Base-by-base conservation (phyloP, 1,140 invertebrate species). In the Zophobas morio region DNA sequence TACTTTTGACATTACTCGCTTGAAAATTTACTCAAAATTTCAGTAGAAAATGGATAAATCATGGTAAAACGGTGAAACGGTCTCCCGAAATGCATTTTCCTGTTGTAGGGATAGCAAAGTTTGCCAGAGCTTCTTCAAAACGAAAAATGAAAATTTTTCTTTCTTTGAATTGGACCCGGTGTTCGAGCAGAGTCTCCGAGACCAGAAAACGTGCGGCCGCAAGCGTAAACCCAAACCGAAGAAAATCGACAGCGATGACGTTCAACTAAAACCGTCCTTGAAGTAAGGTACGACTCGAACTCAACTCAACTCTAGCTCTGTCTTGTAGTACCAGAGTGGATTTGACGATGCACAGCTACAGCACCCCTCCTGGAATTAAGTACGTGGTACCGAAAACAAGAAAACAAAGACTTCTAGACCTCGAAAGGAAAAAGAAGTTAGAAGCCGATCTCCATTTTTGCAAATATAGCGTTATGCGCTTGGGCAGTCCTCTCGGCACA, bases 251-350 rank as follows among this genome's bases (percentile, higher is more conserved):
- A 39, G 78, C 32, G 53, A 74, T 33, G 80, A 80, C 57, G 35
- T 78, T 1, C 72, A 76, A 66, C 77, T 83, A 47, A 53, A 78
- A 46, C 82, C 79, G 4, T 77, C 82, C 5, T 42, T 81, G 5
- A 79, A 75, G 82, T 83, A 78, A 81, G 56, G 53, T 20, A 8
- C 54, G 37, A 35, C n/a, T 0, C 37, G 33, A 8, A 8, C 49
- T 2, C 1, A 8, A 35, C 37, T 66, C 3, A 37, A 8, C n/a
- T 37, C 20, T 1, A 20, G 35, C 8, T 2, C 20, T 36, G 37
- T 6, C n/a, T 80, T 78, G 72, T 75, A 82, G 81, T 8, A 78
- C 54, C 2, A 56, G 81, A 57, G 51, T 81, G 3, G 78, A 78
- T 63, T 57, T 82, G 39, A 76, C 39, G 6, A 80, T 40, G 39